Evolutionary conservation across 2,113 vertebrate genomes (phyloP).

Genomic region (Alexandromys fortis): DNA sequence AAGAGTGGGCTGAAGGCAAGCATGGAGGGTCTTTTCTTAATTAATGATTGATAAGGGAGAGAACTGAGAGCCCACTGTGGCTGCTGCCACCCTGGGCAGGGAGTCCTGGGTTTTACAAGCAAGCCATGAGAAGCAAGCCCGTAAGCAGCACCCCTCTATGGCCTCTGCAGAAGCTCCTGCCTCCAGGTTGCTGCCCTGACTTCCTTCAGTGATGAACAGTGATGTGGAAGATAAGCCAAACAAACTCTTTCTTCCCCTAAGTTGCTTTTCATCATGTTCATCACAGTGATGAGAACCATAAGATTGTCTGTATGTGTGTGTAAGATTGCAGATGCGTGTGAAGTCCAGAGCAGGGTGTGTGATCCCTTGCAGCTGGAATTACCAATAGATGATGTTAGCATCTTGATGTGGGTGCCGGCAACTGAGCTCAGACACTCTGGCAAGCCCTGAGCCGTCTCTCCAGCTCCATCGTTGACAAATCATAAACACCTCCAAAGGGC

Average conservation of each 20-base stretch:
- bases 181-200: neutral
- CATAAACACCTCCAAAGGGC: neutral
- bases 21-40: neutral
- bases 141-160: neutral
- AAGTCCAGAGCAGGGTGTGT: neutral
- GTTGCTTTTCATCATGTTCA: neutral
- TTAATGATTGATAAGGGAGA: neutral
- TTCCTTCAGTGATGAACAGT: neutral
- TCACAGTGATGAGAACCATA: neutral
- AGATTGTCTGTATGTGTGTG: neutral
- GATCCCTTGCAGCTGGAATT: neutral
- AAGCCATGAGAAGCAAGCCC: neutral
- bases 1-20: neutral
- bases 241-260: neutral
- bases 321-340: neutral
- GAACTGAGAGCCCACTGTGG: neutral
- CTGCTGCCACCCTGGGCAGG: neutral
- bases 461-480: neutral
- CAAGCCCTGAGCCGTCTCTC: neutral
- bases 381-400: neutral
- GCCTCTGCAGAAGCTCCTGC: neutral
- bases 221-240: neutral
- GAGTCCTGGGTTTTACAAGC: neutral
- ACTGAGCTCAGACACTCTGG: neutral
- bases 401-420: neutral